These are phyloP conservation scores for Sitta europaea DNA, from an alignment of 2,113 vertebrate genomes.

Conservation along the genomic window DNA sequence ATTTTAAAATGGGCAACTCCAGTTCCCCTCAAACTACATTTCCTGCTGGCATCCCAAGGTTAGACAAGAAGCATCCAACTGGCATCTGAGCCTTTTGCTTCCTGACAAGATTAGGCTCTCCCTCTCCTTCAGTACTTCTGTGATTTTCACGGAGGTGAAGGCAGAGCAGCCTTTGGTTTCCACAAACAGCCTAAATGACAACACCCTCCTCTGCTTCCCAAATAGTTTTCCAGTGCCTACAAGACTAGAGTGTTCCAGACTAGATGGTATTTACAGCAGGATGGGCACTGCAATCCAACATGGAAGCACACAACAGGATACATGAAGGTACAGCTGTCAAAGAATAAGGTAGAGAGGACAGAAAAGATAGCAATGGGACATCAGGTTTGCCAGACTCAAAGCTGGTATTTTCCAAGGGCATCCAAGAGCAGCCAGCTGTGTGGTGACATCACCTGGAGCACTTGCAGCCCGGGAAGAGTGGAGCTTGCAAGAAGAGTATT, in stretches of 20 bases:
- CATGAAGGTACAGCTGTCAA: not conserved
- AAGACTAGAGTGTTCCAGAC: not conserved
- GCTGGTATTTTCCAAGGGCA: not conserved
- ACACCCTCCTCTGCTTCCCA: not conserved
- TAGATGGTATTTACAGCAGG: not conserved
- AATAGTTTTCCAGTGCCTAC: not conserved
- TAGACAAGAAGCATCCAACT: not conserved
- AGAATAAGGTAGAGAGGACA: not conserved
- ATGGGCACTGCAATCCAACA: not conserved
- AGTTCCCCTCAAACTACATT: not conserved
- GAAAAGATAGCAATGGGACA: not conserved
- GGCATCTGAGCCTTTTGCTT: not conserved
- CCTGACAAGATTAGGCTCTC: not conserved
- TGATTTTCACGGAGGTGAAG: not conserved
- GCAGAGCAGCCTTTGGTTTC: not conserved
- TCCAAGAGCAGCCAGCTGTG: not conserved
- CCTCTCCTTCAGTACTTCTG: not conserved
- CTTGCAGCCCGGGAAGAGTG: not conserved
- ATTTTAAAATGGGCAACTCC: not conserved
- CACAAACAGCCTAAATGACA: not conserved
- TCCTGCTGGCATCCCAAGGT: conserved; percentile 2
- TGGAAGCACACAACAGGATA: not conserved
- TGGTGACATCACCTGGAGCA: not conserved
- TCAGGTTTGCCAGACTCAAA: not conserved
- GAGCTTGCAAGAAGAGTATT: not conserved